Evolutionary conservation across 2,113 vertebrate genomes (phyloP).

Genomic region (Platichthys stellatus): DNA sequence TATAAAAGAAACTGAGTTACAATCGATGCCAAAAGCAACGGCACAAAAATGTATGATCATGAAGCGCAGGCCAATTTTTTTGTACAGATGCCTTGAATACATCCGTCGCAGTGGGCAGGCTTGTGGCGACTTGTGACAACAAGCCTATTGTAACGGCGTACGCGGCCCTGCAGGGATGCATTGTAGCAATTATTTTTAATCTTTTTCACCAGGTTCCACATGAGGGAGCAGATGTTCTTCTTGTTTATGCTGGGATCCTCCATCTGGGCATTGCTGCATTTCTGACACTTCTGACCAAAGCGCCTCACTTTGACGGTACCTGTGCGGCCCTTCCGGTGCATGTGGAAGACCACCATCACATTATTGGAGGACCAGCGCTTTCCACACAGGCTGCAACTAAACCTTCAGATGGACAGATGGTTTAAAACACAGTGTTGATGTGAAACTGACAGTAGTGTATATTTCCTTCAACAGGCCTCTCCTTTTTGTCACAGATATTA

Average conservation of each 20-base stretch:
- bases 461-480: too few relatives aligned
- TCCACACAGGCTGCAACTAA: conserved; percentile 38
- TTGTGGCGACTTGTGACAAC: conserved; percentile 76
- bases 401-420: conserved; percentile 68
- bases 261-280: conserved; percentile 14
- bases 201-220: conserved; percentile 83
- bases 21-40: background rate
- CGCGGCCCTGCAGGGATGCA: conserved; percentile 29
- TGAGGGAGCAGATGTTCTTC: too few relatives aligned
- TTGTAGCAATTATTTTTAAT: conserved; percentile 84
- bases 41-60: too few relatives aligned
- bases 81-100: conserved; percentile 41
- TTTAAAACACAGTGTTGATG: too few relatives aligned
- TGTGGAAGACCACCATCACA: conserved; percentile 79
- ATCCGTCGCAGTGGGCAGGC: conserved; percentile 82
- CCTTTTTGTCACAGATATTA: too few relatives aligned
- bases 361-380: conserved; percentile 79
- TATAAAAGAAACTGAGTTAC: background rate
- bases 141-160: background rate
- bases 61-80: background rate
- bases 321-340: background rate
- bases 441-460: background rate
- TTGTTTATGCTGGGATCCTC: conserved; percentile 56
- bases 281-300: conserved; percentile 81
- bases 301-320: conserved; percentile 69